Evolutionary conservation across 2,113 vertebrate genomes (phyloP).

Genomic region (Microcebus murinus): DNA sequence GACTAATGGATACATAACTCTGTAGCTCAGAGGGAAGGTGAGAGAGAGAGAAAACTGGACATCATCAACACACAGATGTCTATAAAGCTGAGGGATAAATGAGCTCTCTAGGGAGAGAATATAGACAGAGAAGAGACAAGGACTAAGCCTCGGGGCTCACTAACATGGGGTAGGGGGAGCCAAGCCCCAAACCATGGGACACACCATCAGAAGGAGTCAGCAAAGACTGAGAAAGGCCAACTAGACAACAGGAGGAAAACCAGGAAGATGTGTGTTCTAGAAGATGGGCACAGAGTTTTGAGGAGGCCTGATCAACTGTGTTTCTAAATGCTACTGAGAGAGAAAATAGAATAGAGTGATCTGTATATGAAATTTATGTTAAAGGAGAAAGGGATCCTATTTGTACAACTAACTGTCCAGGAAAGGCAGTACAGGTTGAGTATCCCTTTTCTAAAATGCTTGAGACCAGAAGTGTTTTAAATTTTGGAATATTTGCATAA

Average conservation of each 20-base stretch:
- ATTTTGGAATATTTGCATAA: background rate
- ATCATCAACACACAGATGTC: background rate
- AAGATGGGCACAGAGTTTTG: background rate
- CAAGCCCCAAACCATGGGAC: too few species aligned
- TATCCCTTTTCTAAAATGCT: background rate
- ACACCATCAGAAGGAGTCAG: background rate
- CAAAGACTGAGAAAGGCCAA: background rate
- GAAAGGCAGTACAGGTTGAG: background rate
- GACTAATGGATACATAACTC: too few species aligned
- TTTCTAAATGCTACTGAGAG: background rate
- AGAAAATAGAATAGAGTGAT: background rate
- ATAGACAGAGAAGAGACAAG: background rate
- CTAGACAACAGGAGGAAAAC: background rate
- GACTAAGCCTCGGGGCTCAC: background rate
- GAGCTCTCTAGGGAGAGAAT: background rate
- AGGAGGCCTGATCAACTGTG: too few species aligned
- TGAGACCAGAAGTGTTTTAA: background rate
- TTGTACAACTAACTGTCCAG: background rate
- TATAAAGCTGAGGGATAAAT: background rate
- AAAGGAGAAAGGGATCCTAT: background rate
- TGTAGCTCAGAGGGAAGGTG: background rate
- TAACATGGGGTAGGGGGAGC: background rate
- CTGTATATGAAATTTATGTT: rapidly evolving
- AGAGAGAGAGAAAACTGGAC: background rate
- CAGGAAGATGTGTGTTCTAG: background rate